Conservation (phyloP, 1,140 invertebrate genomes). For the Phortica variegata region DNA sequence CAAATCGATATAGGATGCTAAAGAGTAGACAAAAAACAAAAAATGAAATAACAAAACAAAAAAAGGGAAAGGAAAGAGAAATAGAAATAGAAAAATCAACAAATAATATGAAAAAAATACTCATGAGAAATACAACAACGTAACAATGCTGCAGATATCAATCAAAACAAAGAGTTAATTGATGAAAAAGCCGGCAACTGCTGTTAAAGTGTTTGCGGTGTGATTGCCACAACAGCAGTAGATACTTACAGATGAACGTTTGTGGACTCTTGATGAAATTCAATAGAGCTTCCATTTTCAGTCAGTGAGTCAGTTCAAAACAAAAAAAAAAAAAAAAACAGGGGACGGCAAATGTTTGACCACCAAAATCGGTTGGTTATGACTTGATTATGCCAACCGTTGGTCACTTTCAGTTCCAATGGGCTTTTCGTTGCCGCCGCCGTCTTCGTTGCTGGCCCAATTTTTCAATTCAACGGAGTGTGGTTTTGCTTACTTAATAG, state of each 20-base stretch:
- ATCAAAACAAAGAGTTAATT: too few relatives aligned
- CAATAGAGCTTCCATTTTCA: constrained; percentile 41
- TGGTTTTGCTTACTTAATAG: constrained; percentile 14
- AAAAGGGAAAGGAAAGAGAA: not conserved
- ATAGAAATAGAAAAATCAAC: not conserved
- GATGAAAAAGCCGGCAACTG: too few relatives aligned
- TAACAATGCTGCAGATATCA: too few relatives aligned
- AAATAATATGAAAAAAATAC: not conserved
- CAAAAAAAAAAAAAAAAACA: too few relatives aligned
- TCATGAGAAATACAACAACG: not conserved
- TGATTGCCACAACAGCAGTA: too few relatives aligned
- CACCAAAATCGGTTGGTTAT: constrained; percentile 6
- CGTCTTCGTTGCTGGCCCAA: not conserved
- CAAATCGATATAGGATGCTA: constrained; percentile 66
- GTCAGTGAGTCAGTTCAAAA: not conserved
- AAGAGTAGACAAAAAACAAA: not conserved
- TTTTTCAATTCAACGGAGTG: too few relatives aligned
- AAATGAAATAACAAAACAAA: not conserved
- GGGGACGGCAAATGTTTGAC: too few relatives aligned
- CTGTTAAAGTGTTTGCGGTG: too few relatives aligned
- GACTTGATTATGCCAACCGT: not conserved
- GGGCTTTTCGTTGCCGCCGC: not conserved
- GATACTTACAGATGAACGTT: constrained; percentile 42
- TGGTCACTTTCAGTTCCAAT: not conserved
- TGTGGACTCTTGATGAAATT: constrained; percentile 37